A percentile compares a stretch with the other conserved stretches of the same genome.
phyloP scores from a whole-genome alignment of 2,797 vertebrate species.

The Coreius guichenoti region DNA sequence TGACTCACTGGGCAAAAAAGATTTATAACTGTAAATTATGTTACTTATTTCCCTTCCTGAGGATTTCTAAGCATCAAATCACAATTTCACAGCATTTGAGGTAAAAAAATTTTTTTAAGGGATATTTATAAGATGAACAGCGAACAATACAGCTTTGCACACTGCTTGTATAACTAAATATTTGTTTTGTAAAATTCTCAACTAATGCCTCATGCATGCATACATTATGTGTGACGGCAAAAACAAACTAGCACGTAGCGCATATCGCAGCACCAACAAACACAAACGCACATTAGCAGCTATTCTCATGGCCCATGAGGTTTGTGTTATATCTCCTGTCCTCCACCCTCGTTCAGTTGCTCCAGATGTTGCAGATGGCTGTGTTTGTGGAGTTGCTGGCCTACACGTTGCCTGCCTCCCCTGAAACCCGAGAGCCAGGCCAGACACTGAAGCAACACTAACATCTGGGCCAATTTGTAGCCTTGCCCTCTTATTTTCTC shows the following conservation, averaged over 20 bases:
- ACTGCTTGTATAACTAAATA: conserved; percentile 31
- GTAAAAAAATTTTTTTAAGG: not conserved
- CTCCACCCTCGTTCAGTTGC: conserved; percentile 37
- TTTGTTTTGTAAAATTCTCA: conserved; percentile 30
- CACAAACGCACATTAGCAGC: conserved; percentile 58
- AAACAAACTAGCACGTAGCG: not conserved
- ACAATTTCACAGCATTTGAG: conserved; percentile 3
- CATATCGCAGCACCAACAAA: conserved; percentile 8
- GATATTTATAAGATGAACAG: not conserved
- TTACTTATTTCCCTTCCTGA: not conserved
- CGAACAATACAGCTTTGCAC: conserved; percentile 18
- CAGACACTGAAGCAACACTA: conserved; percentile 42
- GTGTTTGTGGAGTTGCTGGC: conserved; percentile 49
- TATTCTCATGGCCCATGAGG: conserved; percentile 61
- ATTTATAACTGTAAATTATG: not conserved
- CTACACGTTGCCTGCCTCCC: conserved; percentile 38
- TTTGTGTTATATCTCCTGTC: conserved; percentile 46
- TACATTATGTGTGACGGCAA: conserved; percentile 17
- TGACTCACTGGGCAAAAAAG: not conserved
- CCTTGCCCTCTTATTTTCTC: conserved; percentile 34
- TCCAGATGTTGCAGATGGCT: conserved; percentile 54
- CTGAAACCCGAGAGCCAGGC: conserved; percentile 31
- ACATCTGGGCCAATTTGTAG: conserved; percentile 50
- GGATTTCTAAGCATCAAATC: not conserved
- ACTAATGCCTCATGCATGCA: conserved; percentile 17